A percentile compares a stretch with the other conserved stretches of the same genome.
phyloP scores from a whole-genome alignment of 2,888 invertebrate genomes.

The Pristionchus mayeri region DNA sequence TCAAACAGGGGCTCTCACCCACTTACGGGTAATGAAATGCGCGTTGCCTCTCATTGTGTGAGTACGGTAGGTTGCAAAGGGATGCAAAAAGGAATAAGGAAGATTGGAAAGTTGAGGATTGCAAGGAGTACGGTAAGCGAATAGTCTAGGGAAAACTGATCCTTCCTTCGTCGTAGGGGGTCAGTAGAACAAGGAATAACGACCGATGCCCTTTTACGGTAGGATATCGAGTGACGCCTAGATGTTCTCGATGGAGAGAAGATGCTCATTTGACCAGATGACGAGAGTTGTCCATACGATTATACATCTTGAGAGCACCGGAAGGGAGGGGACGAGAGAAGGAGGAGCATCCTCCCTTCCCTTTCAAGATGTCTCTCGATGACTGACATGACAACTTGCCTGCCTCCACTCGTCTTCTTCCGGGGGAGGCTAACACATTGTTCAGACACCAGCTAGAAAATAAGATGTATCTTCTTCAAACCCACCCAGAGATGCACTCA shows the following conservation, averaged over 20 bases:
- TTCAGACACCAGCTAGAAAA: not conserved
- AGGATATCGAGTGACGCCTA: not conserved
- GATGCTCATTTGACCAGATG: constrained; percentile 19
- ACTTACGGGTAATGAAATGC: constrained; percentile 41
- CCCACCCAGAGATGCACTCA: not conserved
- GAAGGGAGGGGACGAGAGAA: not conserved
- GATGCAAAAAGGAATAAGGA: constrained; percentile 3
- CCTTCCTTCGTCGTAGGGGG: not conserved
- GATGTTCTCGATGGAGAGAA: not conserved
- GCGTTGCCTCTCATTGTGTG: constrained; percentile 16
- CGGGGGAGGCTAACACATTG: not conserved
- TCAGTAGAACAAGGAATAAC: not conserved
- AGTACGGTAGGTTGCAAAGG: not conserved
- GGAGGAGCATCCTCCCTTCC: not conserved
- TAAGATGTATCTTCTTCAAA: not conserved
- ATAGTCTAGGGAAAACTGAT: not conserved
- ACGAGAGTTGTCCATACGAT: not conserved
- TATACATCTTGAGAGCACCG: not conserved
- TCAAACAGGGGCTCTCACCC: constrained; percentile 29
- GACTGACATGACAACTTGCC: constrained; percentile 32
- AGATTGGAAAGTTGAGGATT: constrained; percentile 18
- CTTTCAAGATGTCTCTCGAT: constrained; percentile 25
- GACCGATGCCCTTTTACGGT: not conserved
- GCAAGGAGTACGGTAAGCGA: not conserved
- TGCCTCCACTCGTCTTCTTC: not conserved